Percentiles rank a stretch among this genome's conserved stretches.
Conservation (phyloP, 2,797 vertebrate species). For the Scyliorhinus canicula region DNA sequence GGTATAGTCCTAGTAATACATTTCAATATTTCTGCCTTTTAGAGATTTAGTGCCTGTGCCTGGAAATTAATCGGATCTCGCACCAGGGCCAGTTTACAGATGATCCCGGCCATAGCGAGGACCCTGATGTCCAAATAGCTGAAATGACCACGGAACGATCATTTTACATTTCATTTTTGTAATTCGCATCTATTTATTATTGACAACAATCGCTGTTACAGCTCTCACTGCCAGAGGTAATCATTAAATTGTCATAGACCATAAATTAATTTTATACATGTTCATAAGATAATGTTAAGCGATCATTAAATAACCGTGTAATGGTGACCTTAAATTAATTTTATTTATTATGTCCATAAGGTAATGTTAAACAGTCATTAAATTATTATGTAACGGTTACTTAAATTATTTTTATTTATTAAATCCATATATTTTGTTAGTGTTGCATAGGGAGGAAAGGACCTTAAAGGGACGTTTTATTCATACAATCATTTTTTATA, state of each 20-base stretch:
- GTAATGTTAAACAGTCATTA: not conserved
- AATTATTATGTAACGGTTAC: not conserved
- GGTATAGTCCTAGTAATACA: not conserved
- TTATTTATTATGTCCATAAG: too few species aligned
- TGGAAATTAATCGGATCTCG: not conserved
- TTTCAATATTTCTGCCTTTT: not conserved
- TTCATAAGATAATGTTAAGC: too few species aligned
- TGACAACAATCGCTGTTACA: not conserved
- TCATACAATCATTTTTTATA: not conserved
- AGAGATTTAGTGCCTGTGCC: not conserved
- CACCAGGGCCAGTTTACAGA: not conserved
- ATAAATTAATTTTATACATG: too few species aligned
- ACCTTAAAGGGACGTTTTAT: not conserved
- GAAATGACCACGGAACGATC: not conserved
- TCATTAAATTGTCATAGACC: not conserved
- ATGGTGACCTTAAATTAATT: not conserved
- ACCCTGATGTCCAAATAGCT: not conserved
- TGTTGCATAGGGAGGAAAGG: not conserved
- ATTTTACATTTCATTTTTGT: not conserved
- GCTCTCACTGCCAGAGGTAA: not conserved
- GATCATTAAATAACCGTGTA: not conserved
- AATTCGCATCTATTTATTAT: not conserved
- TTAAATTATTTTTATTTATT: not conserved
- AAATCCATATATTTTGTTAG: not conserved
- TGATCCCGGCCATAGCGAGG: not conserved